phyloP scores from a whole-genome alignment of 2,113 vertebrate species.

The Brachyhypopomus occidentalis region DNA sequence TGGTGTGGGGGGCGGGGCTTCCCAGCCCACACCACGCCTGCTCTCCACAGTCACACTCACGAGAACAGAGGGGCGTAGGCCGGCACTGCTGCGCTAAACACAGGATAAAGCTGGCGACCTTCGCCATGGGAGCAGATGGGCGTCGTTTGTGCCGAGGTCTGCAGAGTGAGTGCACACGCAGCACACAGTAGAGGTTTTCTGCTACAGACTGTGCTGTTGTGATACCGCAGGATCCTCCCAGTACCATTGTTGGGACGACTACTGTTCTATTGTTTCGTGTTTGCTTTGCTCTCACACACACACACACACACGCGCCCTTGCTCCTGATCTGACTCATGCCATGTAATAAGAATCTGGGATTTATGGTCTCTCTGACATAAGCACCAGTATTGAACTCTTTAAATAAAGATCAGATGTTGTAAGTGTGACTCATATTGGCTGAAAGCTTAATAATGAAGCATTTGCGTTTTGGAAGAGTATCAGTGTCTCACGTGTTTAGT shows the following conservation, averaged over 20 bases:
- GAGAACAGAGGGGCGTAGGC: no score
- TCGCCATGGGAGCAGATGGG: background rate
- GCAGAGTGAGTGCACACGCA: background rate
- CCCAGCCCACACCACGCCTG: no score
- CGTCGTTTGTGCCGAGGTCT: no score
- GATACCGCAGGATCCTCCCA: conserved; percentile 20
- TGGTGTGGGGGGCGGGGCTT: no score
- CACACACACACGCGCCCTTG: background rate
- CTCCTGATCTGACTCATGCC: background rate
- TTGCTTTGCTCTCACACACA: background rate
- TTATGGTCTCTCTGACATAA: background rate
- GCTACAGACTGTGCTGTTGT: conserved; percentile 28
- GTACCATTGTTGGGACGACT: conserved; percentile 25
- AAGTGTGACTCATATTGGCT: background rate
- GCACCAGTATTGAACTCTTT: background rate
- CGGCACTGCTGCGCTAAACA: background rate
- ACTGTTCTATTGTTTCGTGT: conserved; percentile 15
- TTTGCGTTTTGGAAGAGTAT: no score
- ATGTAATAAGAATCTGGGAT: background rate
- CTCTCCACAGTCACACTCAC: no score
- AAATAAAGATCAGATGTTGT: background rate
- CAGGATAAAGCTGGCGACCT: background rate
- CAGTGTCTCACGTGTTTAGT: background rate
- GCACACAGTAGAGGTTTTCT: conserved; percentile 20
- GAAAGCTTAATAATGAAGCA: background rate